Percentiles rank a stretch among this genome's conserved stretches.
Conservation (phyloP, 1,140 invertebrate genomes). For the Tribolium castaneum region DNA sequence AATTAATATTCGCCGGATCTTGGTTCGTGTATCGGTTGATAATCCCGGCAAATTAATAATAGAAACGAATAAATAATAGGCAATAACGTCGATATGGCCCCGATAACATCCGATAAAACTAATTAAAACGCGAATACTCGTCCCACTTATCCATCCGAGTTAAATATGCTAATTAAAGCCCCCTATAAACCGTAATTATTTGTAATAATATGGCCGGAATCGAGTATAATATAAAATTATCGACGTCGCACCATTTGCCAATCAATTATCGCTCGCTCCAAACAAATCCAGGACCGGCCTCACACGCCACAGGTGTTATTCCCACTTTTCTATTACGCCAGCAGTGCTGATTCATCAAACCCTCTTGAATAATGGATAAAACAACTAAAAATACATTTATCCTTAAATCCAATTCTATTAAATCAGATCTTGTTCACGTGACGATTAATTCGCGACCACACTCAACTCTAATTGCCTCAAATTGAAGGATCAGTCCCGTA, state of each 20-base stretch:
- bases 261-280: conserved; percentile 18
- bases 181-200: conserved; percentile 6
- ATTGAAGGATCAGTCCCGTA: not conserved
- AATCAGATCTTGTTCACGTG: not conserved
- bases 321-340: not conserved
- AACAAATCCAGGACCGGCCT: conserved; percentile 3
- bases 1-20: not conserved
- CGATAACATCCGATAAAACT: conserved; percentile 7
- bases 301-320: conserved; percentile 15
- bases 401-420: conserved; percentile 6
- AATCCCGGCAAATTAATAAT: not conserved
- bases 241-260: conserved; percentile 15
- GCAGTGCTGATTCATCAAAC: not conserved
- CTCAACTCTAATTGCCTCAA: not conserved
- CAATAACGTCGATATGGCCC: not conserved
- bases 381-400: not conserved
- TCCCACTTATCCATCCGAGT: not conserved
- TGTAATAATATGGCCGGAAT: conserved; percentile 18
- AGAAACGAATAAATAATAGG: conserved; percentile 17
- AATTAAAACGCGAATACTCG: conserved; percentile 7
- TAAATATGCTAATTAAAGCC: conserved; percentile 2
- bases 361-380: conserved; percentile 15
- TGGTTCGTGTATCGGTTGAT: not conserved
- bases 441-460: conserved; percentile 11
- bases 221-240: conserved; percentile 19